Percentiles rank a stretch among this genome's conserved stretches.
Conservation (phyloP, 2,797 vertebrate genomes). For the Melanotaenia nigrans region DNA sequence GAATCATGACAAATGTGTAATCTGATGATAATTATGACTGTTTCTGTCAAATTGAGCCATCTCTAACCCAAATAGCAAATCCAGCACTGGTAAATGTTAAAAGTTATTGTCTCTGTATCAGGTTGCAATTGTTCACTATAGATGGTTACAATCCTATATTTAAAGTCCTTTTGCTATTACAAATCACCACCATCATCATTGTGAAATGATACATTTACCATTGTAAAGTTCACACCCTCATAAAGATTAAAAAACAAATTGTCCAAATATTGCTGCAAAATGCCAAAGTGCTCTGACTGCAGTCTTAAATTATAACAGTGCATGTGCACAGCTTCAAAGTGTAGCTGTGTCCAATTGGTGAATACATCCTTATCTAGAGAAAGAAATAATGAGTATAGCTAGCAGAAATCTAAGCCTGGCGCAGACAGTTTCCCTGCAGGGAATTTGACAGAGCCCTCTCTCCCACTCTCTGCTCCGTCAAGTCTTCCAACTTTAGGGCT, state of each 20-base stretch:
- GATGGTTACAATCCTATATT: background rate
- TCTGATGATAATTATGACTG: background rate
- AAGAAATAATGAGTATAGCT: constrained; percentile 70
- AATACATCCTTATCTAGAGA: constrained; percentile 70
- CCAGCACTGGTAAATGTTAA: background rate
- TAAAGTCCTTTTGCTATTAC: background rate
- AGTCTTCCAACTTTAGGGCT: constrained; percentile 44
- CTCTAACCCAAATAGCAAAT: background rate
- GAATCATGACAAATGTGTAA: background rate
- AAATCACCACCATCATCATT: background rate
- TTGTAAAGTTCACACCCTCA: background rate
- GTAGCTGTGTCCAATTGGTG: constrained; percentile 61
- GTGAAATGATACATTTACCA: background rate
- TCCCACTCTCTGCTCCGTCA: constrained; percentile 54
- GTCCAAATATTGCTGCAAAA: background rate
- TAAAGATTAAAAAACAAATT: background rate
- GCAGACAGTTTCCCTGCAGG: constrained; percentile 70
- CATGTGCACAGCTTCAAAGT: constrained; percentile 27
- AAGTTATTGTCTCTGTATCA: background rate
- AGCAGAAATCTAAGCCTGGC: constrained; percentile 66
- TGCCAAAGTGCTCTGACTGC: constrained; percentile 10
- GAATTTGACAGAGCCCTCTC: constrained; percentile 65
- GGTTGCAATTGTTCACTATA: background rate
- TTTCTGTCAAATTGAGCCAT: background rate
- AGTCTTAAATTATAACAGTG: constrained; percentile 13